phyloP scores from a whole-genome alignment of 2,797 vertebrate genomes.

The Trichosurus vulpecula region DNA sequence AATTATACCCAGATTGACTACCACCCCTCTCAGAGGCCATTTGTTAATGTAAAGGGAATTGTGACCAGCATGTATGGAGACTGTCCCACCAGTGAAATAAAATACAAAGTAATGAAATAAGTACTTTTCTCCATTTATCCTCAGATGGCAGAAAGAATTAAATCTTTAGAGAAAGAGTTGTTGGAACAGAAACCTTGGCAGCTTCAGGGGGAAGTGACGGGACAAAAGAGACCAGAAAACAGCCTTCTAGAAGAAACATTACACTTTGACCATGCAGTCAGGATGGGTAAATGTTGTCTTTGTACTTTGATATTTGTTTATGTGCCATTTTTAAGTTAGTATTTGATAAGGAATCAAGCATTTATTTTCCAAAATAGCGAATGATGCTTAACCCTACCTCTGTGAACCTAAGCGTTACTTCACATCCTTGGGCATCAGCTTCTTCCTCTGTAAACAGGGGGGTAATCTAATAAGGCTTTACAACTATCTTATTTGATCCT shows the following conservation, averaged over 20 bases:
- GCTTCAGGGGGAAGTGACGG: slow-evolving; percentile 93
- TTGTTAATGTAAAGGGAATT: neutral
- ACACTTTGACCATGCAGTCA: slow-evolving; percentile 92
- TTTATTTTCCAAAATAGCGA: neutral
- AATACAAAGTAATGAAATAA: neutral
- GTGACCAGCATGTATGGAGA: neutral
- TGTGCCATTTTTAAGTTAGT: neutral
- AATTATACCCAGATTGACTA: neutral
- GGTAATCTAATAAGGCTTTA: neutral
- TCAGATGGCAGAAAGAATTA: slow-evolving; percentile 94
- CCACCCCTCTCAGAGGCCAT: neutral
- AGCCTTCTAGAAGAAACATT: slow-evolving; percentile 95
- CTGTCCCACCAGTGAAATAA: neutral
- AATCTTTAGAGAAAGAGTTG: slow-evolving; percentile 90
- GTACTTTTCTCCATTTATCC: slow-evolving; percentile 38
- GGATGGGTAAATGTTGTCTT: slow-evolving; percentile 86
- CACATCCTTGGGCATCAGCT: neutral
- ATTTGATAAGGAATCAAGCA: neutral
- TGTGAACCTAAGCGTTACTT: neutral
- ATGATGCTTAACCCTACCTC: neutral
- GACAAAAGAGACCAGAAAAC: slow-evolving; percentile 94
- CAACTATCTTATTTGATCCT: neutral
- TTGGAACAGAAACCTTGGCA: slow-evolving; percentile 95
- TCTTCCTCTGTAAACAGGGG: neutral
- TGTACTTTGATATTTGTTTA: rapidly evolving